Base-by-base conservation (phyloP, 92 coral and sea anemone genomes). In the Porites cylindrica region DNA sequence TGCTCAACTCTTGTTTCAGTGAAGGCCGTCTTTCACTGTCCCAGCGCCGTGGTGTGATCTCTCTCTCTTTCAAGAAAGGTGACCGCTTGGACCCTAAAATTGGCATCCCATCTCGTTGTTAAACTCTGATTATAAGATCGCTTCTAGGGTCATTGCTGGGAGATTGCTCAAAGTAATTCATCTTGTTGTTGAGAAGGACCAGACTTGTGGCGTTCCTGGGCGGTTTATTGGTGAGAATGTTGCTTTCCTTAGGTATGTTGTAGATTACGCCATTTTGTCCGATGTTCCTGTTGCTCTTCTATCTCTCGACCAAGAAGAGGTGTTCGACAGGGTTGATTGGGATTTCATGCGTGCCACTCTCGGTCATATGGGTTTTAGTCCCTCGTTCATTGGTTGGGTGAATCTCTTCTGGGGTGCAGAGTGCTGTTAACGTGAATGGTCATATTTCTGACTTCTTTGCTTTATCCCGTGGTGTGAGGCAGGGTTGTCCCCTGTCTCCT, bases 401-500 rank as follows among this genome's bases (percentile, higher is more conserved):
- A 11, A 0, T 10, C 8, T 74, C 1, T 61, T 84, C 81, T 4
- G 66, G 21, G 10, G 10, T 65, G 7, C 19, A 24, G 10, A 77
- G 85, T 10, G 21, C 78, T 3, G 73, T 87, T 24, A 1, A 70
- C 1, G 64, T 87, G 11, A 70, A 87, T 73, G 81, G 71, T 1
- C 60, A 74, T 66, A 24, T 70, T 8, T 43, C 80, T 6, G 8
- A 61, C 5, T 38, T 0, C 51, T 88, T 81, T 29, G 1, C 62
- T 3, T 75, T 66, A 4, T 16, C 38, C 17, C 53, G 90, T 51
- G 95, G 95, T 24, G 92, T 92, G 1, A 38, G 90, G 60, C 92
- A 89, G 70, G 95, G 95, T 3, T 89, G 95, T 47, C 94, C 92
- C 72, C 82, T 91, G 7, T 91, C 94, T 0, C 90, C 92, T 1